A percentile compares a stretch with the other conserved stretches of the same genome.
Conservation (phyloP, 2,797 vertebrate species). For the Picus viridis region DNA sequence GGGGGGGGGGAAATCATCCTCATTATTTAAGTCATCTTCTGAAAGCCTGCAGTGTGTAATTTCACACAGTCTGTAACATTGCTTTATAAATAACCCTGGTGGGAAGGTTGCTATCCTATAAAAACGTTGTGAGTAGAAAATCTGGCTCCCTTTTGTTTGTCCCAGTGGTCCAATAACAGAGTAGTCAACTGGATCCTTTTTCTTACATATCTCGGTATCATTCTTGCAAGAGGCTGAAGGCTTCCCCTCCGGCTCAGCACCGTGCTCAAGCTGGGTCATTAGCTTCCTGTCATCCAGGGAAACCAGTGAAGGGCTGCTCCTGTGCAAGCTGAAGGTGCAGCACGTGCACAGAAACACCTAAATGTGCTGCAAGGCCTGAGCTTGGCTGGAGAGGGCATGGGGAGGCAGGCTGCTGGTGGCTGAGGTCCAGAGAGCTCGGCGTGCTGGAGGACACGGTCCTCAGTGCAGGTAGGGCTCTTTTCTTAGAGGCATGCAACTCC, state of each 20-base stretch:
- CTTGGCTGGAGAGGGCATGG: not conserved
- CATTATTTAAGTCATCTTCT: not conserved
- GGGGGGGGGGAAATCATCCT: not conserved
- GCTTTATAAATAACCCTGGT: slow-evolving; percentile 32
- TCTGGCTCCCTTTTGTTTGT: not conserved
- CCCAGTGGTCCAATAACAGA: not conserved
- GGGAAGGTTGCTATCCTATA: slow-evolving; percentile 32
- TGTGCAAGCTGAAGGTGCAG: not conserved
- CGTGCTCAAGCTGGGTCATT: not conserved
- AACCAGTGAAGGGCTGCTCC: not conserved
- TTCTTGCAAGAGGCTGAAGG: not conserved
- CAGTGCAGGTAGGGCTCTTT: not conserved
- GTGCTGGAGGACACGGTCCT: not conserved
- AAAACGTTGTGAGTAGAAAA: slow-evolving; percentile 7
- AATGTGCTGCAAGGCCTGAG: not conserved
- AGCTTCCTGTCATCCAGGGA: not conserved
- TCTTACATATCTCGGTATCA: not conserved
- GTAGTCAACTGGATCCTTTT: not conserved
- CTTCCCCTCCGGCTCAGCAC: not conserved
- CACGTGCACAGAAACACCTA: not conserved
- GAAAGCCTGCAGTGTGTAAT: slow-evolving; percentile 27
- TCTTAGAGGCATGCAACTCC: no score
- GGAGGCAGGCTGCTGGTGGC: not conserved
- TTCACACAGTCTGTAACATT: slow-evolving; percentile 28
- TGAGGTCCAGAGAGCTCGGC: not conserved